Evolutionary conservation across 2,113 vertebrate genomes (phyloP).

Genomic region (Felis catus): DNA sequence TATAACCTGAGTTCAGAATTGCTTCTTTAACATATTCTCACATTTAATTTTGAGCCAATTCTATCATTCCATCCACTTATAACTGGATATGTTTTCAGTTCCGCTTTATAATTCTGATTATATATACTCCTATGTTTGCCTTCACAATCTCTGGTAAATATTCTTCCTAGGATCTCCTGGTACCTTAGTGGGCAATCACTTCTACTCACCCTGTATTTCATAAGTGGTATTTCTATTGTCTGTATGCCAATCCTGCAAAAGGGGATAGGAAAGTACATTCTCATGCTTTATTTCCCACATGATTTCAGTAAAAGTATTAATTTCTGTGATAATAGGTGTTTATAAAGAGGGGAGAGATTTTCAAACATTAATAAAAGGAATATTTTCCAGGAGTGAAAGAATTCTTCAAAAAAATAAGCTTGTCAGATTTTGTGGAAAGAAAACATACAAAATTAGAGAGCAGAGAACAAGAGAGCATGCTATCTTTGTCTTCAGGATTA

Average conservation of each 20-base stretch:
- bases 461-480: not conserved
- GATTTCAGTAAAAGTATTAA: not conserved
- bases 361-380: not conserved
- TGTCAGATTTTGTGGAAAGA: not conserved
- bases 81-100: not conserved
- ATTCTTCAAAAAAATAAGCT: not conserved
- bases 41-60: not conserved
- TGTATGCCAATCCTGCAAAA: not conserved
- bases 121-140: not conserved
- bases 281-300: not conserved
- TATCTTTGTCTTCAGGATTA: not conserved
- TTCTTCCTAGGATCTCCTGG: not conserved
- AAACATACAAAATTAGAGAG: not conserved
- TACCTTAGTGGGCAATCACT: not conserved
- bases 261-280: not conserved
- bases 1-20: not conserved
- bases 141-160: not conserved
- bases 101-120: not conserved
- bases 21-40: not conserved
- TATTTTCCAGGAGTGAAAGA: not conserved
- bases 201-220: not conserved
- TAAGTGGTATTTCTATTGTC: no score
- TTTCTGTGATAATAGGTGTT: slow-evolving; percentile 11
- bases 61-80: not conserved
- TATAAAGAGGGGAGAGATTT: not conserved